Conservation (phyloP, 2,113 vertebrate species). For the Astur gentilis region DNA sequence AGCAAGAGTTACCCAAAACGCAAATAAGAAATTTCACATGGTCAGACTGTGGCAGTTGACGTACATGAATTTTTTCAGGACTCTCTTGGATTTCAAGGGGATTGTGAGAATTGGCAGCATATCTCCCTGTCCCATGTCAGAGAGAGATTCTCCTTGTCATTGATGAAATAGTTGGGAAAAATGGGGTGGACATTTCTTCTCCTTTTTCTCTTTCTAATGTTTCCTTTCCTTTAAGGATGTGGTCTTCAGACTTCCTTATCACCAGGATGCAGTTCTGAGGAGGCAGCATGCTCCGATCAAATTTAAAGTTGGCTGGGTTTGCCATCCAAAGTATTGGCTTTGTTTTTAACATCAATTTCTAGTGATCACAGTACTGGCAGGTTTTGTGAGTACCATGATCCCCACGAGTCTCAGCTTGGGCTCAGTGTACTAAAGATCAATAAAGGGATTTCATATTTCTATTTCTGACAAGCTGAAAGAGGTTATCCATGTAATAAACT, state of each 20-base stretch:
- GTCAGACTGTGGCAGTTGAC: background rate
- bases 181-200: background rate
- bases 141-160: background rate
- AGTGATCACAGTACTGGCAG: background rate
- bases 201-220: background rate
- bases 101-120: background rate
- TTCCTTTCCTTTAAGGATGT: background rate
- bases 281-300: background rate
- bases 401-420: background rate
- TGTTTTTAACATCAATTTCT: background rate
- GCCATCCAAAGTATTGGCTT: background rate
- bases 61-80: background rate
- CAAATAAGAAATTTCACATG: background rate
- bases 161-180: background rate
- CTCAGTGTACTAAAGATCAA: background rate
- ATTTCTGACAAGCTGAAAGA: background rate
- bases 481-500: background rate
- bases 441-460: background rate
- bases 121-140: background rate
- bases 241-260: background rate
- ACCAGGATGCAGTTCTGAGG: background rate
- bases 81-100: background rate
- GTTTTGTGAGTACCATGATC: background rate
- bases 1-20: background rate
- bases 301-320: background rate